Base-by-base conservation (phyloP, 2,888 invertebrate genomes). In the Myathropa florea region DNA sequence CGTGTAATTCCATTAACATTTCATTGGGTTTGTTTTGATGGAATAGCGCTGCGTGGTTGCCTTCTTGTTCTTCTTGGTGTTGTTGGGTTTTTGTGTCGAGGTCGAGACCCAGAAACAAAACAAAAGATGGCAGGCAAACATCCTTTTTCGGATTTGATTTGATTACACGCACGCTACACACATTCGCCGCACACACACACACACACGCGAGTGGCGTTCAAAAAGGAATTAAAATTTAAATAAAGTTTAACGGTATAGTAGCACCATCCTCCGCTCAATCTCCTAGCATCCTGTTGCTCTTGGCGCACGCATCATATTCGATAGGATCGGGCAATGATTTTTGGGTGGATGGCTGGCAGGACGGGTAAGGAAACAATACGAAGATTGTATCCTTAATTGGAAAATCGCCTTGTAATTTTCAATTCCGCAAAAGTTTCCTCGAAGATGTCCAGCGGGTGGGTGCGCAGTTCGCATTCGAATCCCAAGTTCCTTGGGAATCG, bases 301-400 rank as follows among this genome's bases (percentile, higher is more conserved):
- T 26, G 39, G 28, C 63, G 61, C 33, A 28, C 61, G 30, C 61
- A 28, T 6, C 75, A 70, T 78, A 83, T 65, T 59, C 70, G 46
- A 64, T 24, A 73, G 76, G 75, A 72, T 68, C 76, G 68, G 53
- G 65, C 26, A 76, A 46, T 65, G 57, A 65, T 18, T 36, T 59
- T 18, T 77, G 63, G 81, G 72, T 76, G 72, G 77, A 78, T 72
- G 46, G 39, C 33, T 9, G 46, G 6, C 18, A 36, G 26, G n/a
- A 64, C 36, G 55, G 14, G 55, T 12, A 33, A 61, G 55, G 79
- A 82, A 78, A 86, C 83, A 83, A 83, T 83, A 86, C 73, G 86
- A 79, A 83, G 86, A 86, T 86, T 83, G 83, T 86, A 83, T 86
- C 86, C 83, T 79, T 86, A 86, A 86, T 86, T 86, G 83, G 86